A percentile compares a stretch with the other conserved stretches of the same genome.
These are phyloP conservation scores for Zonitis immaculata DNA, from an alignment of 2,888 invertebrate species.

Conservation along the genomic window DNA sequence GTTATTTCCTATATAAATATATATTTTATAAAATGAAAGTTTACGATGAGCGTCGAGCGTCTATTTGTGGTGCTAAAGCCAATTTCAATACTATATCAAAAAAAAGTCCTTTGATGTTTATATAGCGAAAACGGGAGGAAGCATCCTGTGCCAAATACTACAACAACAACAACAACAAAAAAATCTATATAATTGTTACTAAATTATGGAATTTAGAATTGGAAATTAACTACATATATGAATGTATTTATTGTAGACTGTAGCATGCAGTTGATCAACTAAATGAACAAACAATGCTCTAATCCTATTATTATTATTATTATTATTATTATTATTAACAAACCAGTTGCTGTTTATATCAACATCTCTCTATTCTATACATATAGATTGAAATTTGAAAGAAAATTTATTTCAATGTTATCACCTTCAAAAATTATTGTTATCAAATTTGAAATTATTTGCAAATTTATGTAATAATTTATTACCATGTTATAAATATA, in stretches of 20 bases:
- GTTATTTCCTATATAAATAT: neutral
- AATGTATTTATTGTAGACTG: neutral
- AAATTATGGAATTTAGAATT: neutral
- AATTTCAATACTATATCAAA: neutral
- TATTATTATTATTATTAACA: neutral
- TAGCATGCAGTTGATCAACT: neutral
- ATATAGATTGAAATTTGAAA: neutral
- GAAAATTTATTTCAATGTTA: neutral
- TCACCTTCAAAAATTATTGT: neutral
- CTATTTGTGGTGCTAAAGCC: conserved; percentile 26
- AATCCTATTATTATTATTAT: no score
- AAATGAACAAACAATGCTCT: neutral
- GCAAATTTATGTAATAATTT: neutral
- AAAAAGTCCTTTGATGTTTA: neutral
- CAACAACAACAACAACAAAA: neutral
- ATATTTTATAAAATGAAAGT: conserved; percentile 11
- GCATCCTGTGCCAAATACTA: neutral
- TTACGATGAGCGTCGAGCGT: conserved; percentile 14
- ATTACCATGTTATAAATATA: neutral
- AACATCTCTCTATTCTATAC: neutral
- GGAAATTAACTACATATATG: no score
- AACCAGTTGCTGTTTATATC: neutral
- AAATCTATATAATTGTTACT: neutral
- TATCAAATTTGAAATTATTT: neutral
- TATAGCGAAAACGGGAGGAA: neutral